A percentile compares a stretch with the other conserved stretches of the same genome.
Conservation (phyloP, 2,797 vertebrate genomes). For the Enteromius thamalakanensis region DNA sequence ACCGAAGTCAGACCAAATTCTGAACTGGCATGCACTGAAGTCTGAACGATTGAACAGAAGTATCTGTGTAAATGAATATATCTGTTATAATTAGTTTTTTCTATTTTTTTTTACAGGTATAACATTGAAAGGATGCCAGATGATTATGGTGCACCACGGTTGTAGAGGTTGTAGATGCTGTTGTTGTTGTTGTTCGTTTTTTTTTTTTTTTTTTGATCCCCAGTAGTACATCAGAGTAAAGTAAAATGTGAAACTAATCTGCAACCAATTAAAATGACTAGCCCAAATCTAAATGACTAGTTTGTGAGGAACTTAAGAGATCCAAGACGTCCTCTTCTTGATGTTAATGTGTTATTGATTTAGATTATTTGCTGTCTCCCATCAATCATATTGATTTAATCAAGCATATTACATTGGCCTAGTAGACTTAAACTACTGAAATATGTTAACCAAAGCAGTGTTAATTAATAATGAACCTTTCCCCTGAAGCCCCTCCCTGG, state of each 20-base stretch:
- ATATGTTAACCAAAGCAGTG: neutral
- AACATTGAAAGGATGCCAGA: slow-evolving; percentile 99
- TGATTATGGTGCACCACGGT: slow-evolving; percentile 94
- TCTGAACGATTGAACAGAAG: neutral
- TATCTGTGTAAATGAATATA: neutral
- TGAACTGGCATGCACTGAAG: neutral
- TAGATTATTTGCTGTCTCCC: neutral
- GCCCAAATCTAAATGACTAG: neutral
- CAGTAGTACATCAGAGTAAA: too few species aligned
- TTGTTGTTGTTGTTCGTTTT: neutral
- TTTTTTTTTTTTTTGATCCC: neutral
- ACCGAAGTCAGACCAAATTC: neutral
- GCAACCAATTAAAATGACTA: neutral
- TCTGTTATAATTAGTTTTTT: neutral
- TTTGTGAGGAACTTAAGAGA: neutral
- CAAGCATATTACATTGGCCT: neutral
- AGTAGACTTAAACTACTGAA: neutral
- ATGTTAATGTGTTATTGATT: neutral
- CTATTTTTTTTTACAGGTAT: slow-evolving; percentile 78
- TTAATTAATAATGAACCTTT: neutral
- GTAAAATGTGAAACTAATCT: too few species aligned
- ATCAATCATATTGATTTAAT: neutral
- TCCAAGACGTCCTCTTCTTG: neutral
- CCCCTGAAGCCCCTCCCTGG: neutral
- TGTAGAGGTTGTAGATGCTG: slow-evolving; percentile 84